Evolutionary conservation across 2,113 vertebrate genomes (phyloP).

Genomic region (human (Homo sapiens)): GRCh38 chr3:115905501-115906000

Average conservation of each 20-base stretch:
- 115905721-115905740: neutral
- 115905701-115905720: neutral
- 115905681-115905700: neutral
- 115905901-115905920: neutral
- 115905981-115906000: slow-evolving; percentile 8
- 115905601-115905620: slow-evolving; percentile 58
- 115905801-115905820: neutral
- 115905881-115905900: neutral
- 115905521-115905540: slow-evolving; percentile 62
- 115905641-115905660: neutral
- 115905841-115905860: neutral
- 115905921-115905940: neutral
- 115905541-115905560: slow-evolving; percentile 66
- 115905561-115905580: slow-evolving; percentile 68
- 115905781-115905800: neutral
- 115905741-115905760: neutral
- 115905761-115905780: neutral
- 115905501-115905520: slow-evolving; percentile 66
- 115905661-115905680: neutral
- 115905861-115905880: neutral
- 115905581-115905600: slow-evolving; percentile 57
- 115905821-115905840: neutral
- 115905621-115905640: slow-evolving; percentile 66
- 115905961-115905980: neutral
- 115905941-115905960: neutral